Base-by-base conservation (phyloP, 2,888 invertebrate genomes). In the Formica aserva region DNA sequence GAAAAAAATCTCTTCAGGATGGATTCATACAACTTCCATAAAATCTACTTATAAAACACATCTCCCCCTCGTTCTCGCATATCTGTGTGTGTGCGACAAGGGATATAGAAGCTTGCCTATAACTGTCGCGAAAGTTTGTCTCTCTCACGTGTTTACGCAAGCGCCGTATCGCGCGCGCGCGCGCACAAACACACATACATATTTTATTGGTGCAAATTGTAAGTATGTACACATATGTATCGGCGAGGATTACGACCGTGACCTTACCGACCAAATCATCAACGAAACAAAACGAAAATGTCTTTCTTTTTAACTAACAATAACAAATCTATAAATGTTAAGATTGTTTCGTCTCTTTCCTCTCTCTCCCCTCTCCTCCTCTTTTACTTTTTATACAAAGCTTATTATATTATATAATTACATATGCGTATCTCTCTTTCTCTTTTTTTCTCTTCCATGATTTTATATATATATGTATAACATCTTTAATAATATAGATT, bases 111-210 rank as follows among this genome's bases (percentile, higher is more conserved):
- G 80, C 76, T 88, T 87, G 80, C 87, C 85, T 84, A 88, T 81
- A 41, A 66, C 81, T 55, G 84, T 84, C 86, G 82, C 78, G 67
- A 88, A 90, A 90, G 84, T 90, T 90, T 88, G 72, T 81, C 82
- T 84, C 88, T 18, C 67, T 66, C 57, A 76, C 65, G 82, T 87
- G 85, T 90, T 90, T 87, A 90, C 88, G 86, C 90, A 90, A 84
- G 89, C 89, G 89, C 87, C 81, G 76, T 57, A 83, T 87, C 84
- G 66, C 83, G 26, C 22, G n/a, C 26, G n/a, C 26, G 3, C 62
- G 32, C 4, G 26, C 26, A 22, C 48, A 26, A 11, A 71, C 15
- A 41, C 45, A 29, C 55, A n/a, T 63, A 45, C 18, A 32, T 32
- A 32, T 4, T 32, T 32, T 32, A 32, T 6, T 6, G 6, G 6